A percentile compares a stretch with the other conserved stretches of the same genome.
Evolutionary conservation across 2,888 invertebrate genomes (phyloP).

Genomic region (Fragum fragum): DNA sequence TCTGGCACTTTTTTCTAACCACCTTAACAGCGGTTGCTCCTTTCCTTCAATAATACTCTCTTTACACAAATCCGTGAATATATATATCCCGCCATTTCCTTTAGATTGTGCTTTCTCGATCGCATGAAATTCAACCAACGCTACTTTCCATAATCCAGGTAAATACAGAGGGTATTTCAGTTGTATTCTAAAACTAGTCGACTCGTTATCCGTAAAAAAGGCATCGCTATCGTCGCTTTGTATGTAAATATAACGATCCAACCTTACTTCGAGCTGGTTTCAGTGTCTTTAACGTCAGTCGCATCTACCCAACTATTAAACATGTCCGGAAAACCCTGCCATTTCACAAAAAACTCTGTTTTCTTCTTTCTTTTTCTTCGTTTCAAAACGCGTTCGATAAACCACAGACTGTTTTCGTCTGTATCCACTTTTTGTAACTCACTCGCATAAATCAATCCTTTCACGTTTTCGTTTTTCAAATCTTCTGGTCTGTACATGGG

Average conservation of each 20-base stretch:
- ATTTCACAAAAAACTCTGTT: conserved; percentile 38
- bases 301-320: conserved; percentile 46
- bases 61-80: conserved; percentile 23
- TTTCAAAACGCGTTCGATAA: conserved; percentile 44
- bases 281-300: conserved; percentile 18
- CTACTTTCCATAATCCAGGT: conserved; percentile 35
- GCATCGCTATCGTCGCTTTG: conserved; percentile 26
- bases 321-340: conserved; percentile 41
- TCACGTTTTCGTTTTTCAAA: conserved; percentile 39
- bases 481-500: conserved; percentile 43
- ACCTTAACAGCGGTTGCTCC: conserved; percentile 29
- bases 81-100: conserved; percentile 4
- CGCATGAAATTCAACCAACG: conserved; percentile 22
- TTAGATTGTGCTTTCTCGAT: conserved; percentile 1
- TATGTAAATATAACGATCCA: conserved; percentile 38
- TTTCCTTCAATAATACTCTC: conserved; percentile 19
- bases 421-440: conserved; percentile 54
- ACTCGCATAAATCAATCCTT: conserved; percentile 39
- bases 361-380: conserved; percentile 34
- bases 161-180: conserved; percentile 25
- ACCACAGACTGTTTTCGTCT: conserved; percentile 59
- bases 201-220: conserved; percentile 23
- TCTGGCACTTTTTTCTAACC: conserved; percentile 23
- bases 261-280: not conserved
- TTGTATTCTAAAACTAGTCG: conserved; percentile 27